Conservation (phyloP, 2,888 invertebrate genomes). For the Drosophila ezoana region DNA sequence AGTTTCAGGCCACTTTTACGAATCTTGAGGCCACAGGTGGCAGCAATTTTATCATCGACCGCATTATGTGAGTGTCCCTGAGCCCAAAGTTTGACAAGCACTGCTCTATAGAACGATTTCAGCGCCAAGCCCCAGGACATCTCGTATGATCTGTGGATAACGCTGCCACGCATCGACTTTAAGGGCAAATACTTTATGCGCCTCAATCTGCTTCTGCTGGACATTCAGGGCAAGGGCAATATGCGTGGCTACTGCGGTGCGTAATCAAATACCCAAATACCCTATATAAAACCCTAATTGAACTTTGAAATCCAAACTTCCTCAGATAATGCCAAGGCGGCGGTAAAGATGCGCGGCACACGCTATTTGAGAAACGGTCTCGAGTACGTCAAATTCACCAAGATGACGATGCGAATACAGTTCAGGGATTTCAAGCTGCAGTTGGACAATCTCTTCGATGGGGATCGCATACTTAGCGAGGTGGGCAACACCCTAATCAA, state of each 20-base stretch:
- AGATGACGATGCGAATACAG: slow-evolving; percentile 81
- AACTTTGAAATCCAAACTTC: not conserved
- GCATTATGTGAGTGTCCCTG: slow-evolving; percentile 75
- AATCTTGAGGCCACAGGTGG: slow-evolving; percentile 83
- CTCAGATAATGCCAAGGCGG: slow-evolving; percentile 83
- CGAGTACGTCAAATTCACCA: slow-evolving; percentile 83
- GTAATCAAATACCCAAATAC: slow-evolving; percentile 5
- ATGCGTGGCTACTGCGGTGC: slow-evolving; percentile 83
- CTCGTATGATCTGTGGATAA: slow-evolving; percentile 82
- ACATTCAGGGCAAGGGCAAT: slow-evolving; percentile 83
- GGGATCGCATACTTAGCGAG: slow-evolving; percentile 83
- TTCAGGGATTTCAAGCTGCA: slow-evolving; percentile 82
- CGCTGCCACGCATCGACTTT: slow-evolving; percentile 83
- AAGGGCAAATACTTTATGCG: slow-evolving; percentile 83
- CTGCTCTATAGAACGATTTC: slow-evolving; percentile 7
- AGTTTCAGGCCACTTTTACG: slow-evolving; percentile 83
- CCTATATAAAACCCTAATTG: rapidly evolving
- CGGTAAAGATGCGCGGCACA: slow-evolving; percentile 82
- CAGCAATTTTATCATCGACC: slow-evolving; percentile 84
- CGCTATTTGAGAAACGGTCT: slow-evolving; percentile 75
- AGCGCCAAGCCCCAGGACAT: slow-evolving; percentile 82
- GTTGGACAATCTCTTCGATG: slow-evolving; percentile 84
- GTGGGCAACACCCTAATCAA: slow-evolving; percentile 84
- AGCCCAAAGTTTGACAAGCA: not conserved
- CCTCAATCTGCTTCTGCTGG: slow-evolving; percentile 82